Percentiles rank a stretch among this genome's conserved stretches.
Evolutionary conservation across 2,888 invertebrate genomes (phyloP).

Genomic region (Rotaria socialis): DNA sequence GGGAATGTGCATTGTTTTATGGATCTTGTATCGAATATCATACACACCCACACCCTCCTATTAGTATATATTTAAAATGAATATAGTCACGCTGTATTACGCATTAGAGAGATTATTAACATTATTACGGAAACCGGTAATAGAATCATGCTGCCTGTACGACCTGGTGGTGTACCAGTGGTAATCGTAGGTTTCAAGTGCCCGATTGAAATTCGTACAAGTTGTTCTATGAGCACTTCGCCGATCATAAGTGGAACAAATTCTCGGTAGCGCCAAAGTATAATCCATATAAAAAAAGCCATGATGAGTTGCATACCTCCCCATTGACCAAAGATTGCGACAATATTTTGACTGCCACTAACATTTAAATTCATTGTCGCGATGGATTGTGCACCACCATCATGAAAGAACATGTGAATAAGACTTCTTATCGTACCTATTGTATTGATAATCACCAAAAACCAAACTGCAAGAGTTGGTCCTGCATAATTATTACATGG

Average conservation of each 20-base stretch:
- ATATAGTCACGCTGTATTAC: not conserved
- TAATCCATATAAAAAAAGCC: not conserved
- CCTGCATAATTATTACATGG: not conserved
- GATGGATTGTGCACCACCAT: not conserved
- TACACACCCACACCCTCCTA: too few species aligned
- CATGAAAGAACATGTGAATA: not conserved
- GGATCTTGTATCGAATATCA: too few species aligned
- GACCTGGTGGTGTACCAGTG: not conserved
- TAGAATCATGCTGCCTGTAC: not conserved
- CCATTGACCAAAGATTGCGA: not conserved
- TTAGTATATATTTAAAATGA: too few species aligned
- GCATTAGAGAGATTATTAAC: not conserved
- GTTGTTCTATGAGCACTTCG: not conserved
- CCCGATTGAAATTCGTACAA: not conserved
- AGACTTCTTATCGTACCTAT: not conserved
- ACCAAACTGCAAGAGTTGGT: not conserved
- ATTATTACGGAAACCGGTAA: not conserved
- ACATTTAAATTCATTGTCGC: slow-evolving; percentile 14
- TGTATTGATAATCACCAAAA: not conserved
- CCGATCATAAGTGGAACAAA: not conserved
- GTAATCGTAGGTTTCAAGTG: not conserved
- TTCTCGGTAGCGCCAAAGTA: slow-evolving; percentile 5
- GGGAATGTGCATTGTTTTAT: too few species aligned
- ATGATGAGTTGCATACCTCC: not conserved
- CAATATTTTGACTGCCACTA: not conserved